phyloP scores from a whole-genome alignment of 2,888 invertebrate genomes.

The Eupeodes luniger region DNA sequence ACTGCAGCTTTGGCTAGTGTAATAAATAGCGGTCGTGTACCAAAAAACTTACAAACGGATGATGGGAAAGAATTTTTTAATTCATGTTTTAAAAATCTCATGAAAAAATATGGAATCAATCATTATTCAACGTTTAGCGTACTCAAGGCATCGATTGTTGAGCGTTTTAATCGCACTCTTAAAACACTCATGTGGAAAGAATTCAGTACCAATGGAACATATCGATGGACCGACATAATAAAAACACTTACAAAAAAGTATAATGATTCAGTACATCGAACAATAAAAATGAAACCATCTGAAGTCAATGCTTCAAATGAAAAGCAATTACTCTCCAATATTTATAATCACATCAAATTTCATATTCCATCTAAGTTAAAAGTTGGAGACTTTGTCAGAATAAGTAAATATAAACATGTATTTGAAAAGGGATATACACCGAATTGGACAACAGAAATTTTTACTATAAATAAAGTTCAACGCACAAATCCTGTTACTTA shows the following conservation, averaged over 20 bases:
- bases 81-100: too few species aligned
- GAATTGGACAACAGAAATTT: background rate
- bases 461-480: background rate
- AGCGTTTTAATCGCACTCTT: background rate
- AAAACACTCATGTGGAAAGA: background rate
- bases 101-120: background rate
- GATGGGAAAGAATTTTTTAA: too few species aligned
- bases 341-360: background rate
- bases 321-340: background rate
- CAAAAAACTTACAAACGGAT: too few species aligned
- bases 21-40: too few species aligned
- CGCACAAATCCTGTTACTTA: too few species aligned
- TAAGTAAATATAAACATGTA: background rate
- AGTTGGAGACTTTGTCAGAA: background rate
- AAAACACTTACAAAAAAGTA: background rate
- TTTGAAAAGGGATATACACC: background rate
- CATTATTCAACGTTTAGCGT: background rate
- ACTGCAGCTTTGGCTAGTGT: too few species aligned
- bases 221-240: background rate
- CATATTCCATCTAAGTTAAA: background rate
- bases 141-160: background rate
- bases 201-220: background rate
- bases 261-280: constrained; percentile 1
- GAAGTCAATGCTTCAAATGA: background rate
- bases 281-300: constrained; percentile 2